Percentiles rank a stretch among this genome's conserved stretches.
phyloP scores from a whole-genome alignment of 2,113 vertebrate species.

The Chamaea fasciata region DNA sequence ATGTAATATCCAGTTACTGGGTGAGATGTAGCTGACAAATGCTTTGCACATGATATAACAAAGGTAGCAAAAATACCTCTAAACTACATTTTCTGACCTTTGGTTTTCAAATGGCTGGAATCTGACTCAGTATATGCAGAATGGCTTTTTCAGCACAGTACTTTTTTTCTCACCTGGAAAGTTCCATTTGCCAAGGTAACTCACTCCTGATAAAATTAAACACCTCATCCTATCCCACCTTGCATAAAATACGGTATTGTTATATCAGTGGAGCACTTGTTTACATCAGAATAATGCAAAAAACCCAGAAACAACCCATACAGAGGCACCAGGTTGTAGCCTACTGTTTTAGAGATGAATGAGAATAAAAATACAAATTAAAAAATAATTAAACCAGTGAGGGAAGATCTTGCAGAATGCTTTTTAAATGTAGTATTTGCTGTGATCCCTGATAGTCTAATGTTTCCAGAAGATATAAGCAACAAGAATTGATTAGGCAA shows the following conservation, averaged over 20 bases:
- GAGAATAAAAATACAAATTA: neutral
- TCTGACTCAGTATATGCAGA: neutral
- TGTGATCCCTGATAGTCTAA: neutral
- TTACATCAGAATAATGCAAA: neutral
- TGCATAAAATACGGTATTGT: neutral
- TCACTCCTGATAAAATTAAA: neutral
- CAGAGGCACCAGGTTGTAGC: neutral
- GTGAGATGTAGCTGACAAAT: neutral
- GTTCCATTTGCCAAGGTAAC: neutral
- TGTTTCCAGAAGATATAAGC: neutral
- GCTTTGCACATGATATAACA: neutral
- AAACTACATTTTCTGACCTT: neutral
- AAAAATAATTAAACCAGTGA: neutral
- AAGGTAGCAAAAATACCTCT: neutral
- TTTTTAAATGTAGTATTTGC: neutral
- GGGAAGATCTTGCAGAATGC: neutral
- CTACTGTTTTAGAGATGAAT: neutral
- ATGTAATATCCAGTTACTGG: neutral
- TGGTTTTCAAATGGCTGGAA: neutral
- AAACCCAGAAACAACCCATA: neutral
- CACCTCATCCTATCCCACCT: neutral
- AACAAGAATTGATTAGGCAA: neutral
- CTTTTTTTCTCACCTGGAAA: neutral
- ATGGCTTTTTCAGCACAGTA: neutral
- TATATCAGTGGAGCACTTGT: neutral